Conservation (phyloP, 2,797 vertebrate genomes). For the Coilia nasus region DNA sequence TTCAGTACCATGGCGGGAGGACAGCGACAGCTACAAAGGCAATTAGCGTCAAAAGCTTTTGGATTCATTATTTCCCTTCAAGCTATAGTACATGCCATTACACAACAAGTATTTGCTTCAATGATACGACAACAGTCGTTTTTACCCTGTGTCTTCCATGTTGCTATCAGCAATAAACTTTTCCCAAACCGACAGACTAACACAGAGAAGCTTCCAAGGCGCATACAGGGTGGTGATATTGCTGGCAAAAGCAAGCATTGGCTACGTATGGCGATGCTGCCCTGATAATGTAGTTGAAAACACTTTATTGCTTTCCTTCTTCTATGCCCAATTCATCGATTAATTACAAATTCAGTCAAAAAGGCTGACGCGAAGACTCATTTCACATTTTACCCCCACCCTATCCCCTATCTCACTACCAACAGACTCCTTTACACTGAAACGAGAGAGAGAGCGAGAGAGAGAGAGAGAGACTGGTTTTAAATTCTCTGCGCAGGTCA, state of each 20-base stretch:
- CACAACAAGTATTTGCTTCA: not conserved
- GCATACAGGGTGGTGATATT: not conserved
- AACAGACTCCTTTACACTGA: not conserved
- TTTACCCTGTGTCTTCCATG: not conserved
- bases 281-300: not conserved
- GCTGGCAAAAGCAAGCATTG: not conserved
- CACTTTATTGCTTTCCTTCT: not conserved
- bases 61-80: not conserved
- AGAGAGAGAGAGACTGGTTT: not conserved
- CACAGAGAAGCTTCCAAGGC: not conserved
- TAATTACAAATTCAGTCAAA: not conserved
- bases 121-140: not conserved
- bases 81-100: not conserved
- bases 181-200: not conserved
- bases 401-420: not conserved
- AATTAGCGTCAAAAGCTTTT: not conserved
- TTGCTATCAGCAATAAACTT: not conserved
- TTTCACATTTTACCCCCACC: not conserved
- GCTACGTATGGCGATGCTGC: not conserved
- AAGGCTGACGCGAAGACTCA: not conserved
- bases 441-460: conserved; percentile 32
- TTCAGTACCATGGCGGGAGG: conserved; percentile 39
- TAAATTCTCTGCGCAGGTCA: conserved; percentile 26
- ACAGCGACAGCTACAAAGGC: conserved; percentile 30
- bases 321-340: not conserved